Conservation (phyloP, 2,797 vertebrate genomes). For the Poecilia picta region DNA sequence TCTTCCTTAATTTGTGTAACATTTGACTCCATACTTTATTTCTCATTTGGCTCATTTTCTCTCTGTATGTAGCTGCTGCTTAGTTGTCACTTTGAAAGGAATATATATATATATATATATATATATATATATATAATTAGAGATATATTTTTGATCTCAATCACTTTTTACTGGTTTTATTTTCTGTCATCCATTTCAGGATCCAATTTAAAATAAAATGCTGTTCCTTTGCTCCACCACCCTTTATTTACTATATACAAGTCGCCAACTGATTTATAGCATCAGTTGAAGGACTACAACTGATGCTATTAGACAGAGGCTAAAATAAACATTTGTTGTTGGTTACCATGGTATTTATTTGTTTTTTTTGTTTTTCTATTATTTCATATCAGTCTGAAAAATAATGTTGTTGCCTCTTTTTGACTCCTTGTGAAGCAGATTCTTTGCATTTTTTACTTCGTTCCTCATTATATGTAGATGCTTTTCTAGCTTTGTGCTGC, state of each 20-base stretch:
- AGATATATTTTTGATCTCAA: too few species aligned
- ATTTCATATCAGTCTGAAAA: neutral
- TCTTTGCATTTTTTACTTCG: neutral
- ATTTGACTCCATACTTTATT: neutral
- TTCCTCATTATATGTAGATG: neutral
- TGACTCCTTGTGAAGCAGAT: neutral
- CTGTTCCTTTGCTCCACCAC: neutral
- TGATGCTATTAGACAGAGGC: neutral
- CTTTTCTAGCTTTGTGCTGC: neutral
- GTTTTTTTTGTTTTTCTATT: neutral
- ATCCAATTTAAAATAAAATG: neutral
- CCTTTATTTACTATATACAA: neutral
- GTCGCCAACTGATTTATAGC: neutral
- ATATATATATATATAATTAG: too few species aligned
- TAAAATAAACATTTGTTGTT: neutral
- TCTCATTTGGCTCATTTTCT: neutral
- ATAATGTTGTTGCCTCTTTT: neutral
- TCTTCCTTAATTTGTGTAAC: too few species aligned
- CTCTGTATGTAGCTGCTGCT: neutral
- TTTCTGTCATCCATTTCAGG: neutral
- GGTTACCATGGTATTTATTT: neutral
- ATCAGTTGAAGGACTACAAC: too few species aligned
- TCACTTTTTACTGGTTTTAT: neutral
- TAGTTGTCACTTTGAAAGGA: neutral
- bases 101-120: too few species aligned